Evolutionary conservation across 2,888 invertebrate species (phyloP).

Genomic region (Melieria omissa): DNA sequence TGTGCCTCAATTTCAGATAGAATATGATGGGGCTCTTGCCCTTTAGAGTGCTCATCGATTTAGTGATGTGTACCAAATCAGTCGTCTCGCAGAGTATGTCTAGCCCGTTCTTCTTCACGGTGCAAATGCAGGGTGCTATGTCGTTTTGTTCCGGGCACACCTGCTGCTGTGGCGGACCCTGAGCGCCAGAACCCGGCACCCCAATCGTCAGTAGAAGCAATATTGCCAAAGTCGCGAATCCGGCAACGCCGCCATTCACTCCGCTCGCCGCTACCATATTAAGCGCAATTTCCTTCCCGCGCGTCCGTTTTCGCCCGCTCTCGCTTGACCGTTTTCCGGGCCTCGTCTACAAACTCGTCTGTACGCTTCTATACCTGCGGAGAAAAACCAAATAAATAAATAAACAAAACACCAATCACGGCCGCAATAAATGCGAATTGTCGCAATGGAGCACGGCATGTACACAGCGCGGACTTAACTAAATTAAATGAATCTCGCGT

Average conservation of each 20-base stretch:
- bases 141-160: conserved; percentile 81
- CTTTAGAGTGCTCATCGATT: conserved; percentile 85
- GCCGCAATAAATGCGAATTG: conserved; percentile 13
- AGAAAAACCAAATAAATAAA: neutral
- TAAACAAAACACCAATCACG: conserved; percentile 26
- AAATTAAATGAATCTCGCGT: conserved; percentile 25
- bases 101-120: conserved; percentile 87
- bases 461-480: conserved; percentile 14
- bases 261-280: conserved; percentile 26
- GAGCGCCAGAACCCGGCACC: conserved; percentile 43
- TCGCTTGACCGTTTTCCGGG: neutral
- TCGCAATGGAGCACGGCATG: neutral
- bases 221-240: conserved; percentile 9
- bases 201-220: conserved; percentile 34
- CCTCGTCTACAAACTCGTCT: conserved; percentile 39
- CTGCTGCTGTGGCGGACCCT: conserved; percentile 68
- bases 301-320: conserved; percentile 7
- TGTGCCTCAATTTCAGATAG: conserved; percentile 88
- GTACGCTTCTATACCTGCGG: conserved; percentile 51
- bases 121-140: conserved; percentile 84
- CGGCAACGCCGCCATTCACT: conserved; percentile 16
- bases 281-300: conserved; percentile 12
- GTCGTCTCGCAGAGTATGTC: conserved; percentile 91
- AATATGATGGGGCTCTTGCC: conserved; percentile 84
- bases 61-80: conserved; percentile 80